These are phyloP conservation scores for Melopsittacus undulatus DNA, from an alignment of 2,797 vertebrate genomes.

Conservation along the genomic window DNA sequence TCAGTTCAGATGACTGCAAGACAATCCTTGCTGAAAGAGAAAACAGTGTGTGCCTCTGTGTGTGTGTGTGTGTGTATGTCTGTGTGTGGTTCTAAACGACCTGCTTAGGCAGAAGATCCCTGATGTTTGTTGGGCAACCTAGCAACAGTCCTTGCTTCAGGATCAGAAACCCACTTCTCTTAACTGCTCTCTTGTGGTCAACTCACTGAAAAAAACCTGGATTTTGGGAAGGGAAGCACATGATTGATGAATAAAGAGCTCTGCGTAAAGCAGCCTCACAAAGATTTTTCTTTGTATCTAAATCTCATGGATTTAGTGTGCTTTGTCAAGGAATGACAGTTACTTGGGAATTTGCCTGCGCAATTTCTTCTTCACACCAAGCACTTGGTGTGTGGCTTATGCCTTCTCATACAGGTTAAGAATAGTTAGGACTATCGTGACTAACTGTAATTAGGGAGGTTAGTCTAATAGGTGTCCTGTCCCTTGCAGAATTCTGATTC, in stretches of 20 bases:
- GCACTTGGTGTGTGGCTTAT: background rate
- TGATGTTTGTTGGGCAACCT: background rate
- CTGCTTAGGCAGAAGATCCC: background rate
- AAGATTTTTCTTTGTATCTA: conserved; percentile 8
- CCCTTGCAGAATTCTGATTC: conserved; percentile 3
- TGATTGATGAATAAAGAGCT: conserved; percentile 2
- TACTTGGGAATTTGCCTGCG: background rate
- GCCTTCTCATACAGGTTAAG: background rate
- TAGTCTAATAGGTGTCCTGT: background rate
- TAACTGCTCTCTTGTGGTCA: background rate
- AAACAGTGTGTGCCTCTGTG: background rate
- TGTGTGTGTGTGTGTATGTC: background rate
- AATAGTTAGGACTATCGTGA: background rate
- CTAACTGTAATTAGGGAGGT: background rate
- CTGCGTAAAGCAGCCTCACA: background rate
- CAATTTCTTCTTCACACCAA: background rate
- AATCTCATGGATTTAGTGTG: conserved; percentile 41
- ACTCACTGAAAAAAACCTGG: background rate
- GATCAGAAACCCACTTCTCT: conserved; percentile 18
- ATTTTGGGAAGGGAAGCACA: conserved; percentile 40
- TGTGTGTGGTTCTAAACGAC: background rate
- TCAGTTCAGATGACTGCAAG: conserved; percentile 17
- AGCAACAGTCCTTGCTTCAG: background rate
- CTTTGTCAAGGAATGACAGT: background rate
- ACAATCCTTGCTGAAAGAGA: conserved; percentile 33